phyloP scores from a whole-genome alignment of 2,888 invertebrate species.

The Pachycephus smyrnensis region DNA sequence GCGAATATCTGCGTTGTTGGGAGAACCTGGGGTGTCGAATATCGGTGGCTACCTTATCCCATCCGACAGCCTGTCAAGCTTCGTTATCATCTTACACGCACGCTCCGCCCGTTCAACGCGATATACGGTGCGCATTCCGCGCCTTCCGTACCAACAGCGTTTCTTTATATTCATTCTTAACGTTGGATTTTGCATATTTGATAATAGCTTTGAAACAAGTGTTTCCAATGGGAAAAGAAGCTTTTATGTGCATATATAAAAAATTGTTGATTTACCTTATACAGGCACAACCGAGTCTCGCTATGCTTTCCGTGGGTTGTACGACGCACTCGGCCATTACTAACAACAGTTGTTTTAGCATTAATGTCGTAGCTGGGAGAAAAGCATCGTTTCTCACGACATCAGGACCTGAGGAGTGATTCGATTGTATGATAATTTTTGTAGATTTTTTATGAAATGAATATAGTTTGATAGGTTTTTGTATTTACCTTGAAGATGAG shows the following conservation, averaged over 20 bases:
- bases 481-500: conserved; percentile 76
- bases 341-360: conserved; percentile 86
- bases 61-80: conserved; percentile 64
- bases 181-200: not conserved
- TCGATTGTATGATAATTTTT: conserved; percentile 1
- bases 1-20: conserved; percentile 36
- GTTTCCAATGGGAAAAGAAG: not conserved
- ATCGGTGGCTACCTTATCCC: conserved; percentile 62
- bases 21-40: conserved; percentile 57
- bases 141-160: conserved; percentile 1
- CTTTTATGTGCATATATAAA: not conserved
- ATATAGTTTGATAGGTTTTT: not conserved
- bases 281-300: conserved; percentile 92
- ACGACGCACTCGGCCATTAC: conserved; percentile 92
- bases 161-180: not conserved
- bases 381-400: conserved; percentile 51
- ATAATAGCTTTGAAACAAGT: not conserved
- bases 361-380: conserved; percentile 74
- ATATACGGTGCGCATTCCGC: conserved; percentile 26
- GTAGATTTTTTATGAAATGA: conserved; percentile 14
- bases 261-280: conserved; percentile 70
- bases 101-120: conserved; percentile 42
- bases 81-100: conserved; percentile 64
- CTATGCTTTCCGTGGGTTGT: conserved; percentile 90
- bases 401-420: conserved; percentile 46